Evolutionary conservation across 2,113 vertebrate species (phyloP).

Genomic region (Meriones unguiculatus): DNA sequence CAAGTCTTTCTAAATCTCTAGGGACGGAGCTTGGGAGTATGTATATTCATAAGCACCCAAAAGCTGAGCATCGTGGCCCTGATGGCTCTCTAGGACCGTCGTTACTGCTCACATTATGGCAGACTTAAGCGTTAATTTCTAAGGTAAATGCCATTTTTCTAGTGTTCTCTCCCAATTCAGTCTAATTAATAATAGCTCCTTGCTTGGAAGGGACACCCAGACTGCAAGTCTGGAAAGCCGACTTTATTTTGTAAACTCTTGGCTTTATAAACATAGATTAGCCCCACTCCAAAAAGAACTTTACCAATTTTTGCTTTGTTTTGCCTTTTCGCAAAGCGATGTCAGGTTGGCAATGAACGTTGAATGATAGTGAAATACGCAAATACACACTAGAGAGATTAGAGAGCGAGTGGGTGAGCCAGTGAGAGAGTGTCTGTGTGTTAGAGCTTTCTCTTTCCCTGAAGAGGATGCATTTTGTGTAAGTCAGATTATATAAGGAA

Average conservation of each 20-base stretch:
- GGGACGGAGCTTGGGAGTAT: not conserved
- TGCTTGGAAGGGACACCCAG: not conserved
- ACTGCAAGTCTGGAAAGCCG: not conserved
- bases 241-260: slow-evolving; percentile 32
- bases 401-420: not conserved
- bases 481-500: slow-evolving; percentile 15
- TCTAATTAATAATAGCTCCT: not conserved
- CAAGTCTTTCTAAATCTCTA: slow-evolving; percentile 19
- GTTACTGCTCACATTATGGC: not conserved
- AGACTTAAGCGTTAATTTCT: slow-evolving; percentile 25
- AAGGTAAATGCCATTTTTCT: slow-evolving; percentile 51
- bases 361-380: not conserved
- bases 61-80: not conserved
- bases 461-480: not conserved
- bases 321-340: slow-evolving; percentile 21
- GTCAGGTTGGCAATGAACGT: not conserved
- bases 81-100: not conserved
- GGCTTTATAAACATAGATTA: not conserved
- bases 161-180: not conserved
- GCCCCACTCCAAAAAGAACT: not conserved
- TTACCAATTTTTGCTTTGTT: not conserved
- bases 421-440: not conserved
- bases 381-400: not conserved
- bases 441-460: not conserved
- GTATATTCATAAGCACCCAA: slow-evolving; percentile 3